Evolutionary conservation across 2,888 invertebrate genomes (phyloP), one percentile per base, ranked within the genome.

Genomic region (Meteorus colon): DNA sequence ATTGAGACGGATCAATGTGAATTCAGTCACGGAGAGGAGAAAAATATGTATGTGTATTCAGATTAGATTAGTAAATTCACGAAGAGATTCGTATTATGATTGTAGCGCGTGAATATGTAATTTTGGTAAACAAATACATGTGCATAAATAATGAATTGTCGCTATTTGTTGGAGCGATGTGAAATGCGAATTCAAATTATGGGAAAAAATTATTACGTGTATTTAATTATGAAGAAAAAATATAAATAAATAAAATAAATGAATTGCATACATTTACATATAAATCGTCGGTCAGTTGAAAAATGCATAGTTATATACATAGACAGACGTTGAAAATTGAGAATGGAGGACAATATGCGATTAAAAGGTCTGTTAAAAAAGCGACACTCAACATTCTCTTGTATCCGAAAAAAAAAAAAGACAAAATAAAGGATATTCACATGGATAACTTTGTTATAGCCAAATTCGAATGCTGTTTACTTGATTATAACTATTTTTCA

Each of bases 401-500:
- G 79, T 78, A 81, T 80, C 83, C 84, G 80, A 34, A 3, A 34
- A 86, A 87, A 85, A 81, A 55, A 19, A 5, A 55, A n/a, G 4
- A 55, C 80, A 66, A 77, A 81, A 78, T 81, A 80, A 83, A 87
- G 87, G 88, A 88, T 86, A 86, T 87, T 86, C 87, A 88, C 88
- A 87, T 87, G 88, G 85, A 85, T 87, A 84, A 85, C 80, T 82
- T 79, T 85, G 84, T 84, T 83, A 84, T 84, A 83, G 86, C 87
- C 86, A 86, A 85, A 84, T 83, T 67, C 82, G 84, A 84, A 85
- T 84, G 84, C 86, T 83, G 24, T 24, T 24, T 24, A 24, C 24
- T 88, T 88, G 89, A 89, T 89, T 89, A 89, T 85, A 88, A 89
- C 88, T 88, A 89, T 89, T 89, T 89, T 85, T 83, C 86, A 89